phyloP scores from a whole-genome alignment of 2,113 vertebrate genomes.

The Tricholaema leucomelas region DNA sequence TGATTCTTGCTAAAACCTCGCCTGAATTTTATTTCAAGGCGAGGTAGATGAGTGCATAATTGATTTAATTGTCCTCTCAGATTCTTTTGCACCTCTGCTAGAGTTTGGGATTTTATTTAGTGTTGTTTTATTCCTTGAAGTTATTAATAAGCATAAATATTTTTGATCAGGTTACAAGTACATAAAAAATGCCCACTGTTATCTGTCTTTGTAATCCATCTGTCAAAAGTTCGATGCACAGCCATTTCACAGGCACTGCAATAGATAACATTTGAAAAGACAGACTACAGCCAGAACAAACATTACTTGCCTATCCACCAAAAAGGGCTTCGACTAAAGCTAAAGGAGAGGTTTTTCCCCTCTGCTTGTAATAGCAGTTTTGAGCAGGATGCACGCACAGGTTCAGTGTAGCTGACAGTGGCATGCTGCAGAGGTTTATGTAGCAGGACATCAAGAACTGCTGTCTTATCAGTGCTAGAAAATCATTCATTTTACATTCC shows the following conservation, averaged over 20 bases:
- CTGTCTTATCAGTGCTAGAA: neutral
- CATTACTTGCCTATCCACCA: neutral
- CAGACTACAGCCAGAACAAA: neutral
- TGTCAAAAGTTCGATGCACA: neutral
- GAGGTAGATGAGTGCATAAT: neutral
- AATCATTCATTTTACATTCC: neutral
- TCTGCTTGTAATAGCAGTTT: neutral
- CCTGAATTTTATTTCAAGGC: neutral
- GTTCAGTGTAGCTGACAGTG: neutral
- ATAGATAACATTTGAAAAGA: neutral
- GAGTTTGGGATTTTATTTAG: neutral
- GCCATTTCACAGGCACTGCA: neutral
- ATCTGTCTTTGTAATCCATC: constrained; percentile 8
- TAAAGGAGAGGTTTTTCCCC: neutral
- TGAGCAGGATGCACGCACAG: neutral
- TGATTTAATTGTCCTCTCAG: neutral
- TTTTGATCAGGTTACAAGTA: constrained; percentile 6
- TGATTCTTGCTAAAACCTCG: neutral
- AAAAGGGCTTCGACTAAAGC: neutral
- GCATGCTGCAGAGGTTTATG: rapidly evolving
- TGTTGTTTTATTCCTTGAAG: neutral
- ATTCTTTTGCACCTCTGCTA: neutral
- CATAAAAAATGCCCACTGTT: constrained; percentile 4
- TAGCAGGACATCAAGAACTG: neutral
- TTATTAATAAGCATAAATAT: neutral